A percentile compares a stretch with the other conserved stretches of the same genome.
Conservation (phyloP, 2,888 invertebrate genomes). For the Drosophila parthenogenetica region DNA sequence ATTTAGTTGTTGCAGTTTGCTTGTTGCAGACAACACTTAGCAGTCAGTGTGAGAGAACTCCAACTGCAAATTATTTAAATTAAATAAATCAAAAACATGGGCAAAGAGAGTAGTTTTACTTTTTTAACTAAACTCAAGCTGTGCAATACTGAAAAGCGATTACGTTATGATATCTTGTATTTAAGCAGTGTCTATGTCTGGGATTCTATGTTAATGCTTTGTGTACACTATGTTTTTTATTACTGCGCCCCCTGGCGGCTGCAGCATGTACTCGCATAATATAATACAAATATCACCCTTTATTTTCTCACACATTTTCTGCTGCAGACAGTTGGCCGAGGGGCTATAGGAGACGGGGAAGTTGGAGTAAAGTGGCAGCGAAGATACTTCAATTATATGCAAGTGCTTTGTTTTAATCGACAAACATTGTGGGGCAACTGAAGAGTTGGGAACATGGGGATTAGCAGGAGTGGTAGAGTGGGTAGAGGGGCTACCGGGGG, state of each 20-base stretch:
- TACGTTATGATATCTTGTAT: constrained; percentile 14
- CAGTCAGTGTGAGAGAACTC: constrained; percentile 25
- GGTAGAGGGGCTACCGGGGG: not conserved
- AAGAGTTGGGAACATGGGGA: not conserved
- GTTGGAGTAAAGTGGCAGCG: not conserved
- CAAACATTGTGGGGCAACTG: constrained; percentile 67
- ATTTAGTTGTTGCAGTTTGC: constrained; percentile 27
- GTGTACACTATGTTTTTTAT: constrained; percentile 35
- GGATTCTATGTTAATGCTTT: constrained; percentile 33
- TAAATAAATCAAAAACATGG: constrained; percentile 4
- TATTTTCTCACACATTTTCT: constrained; percentile 57
- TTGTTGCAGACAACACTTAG: constrained; percentile 31
- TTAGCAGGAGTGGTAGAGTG: no score
- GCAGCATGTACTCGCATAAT: constrained; percentile 67
- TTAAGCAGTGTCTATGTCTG: constrained; percentile 23
- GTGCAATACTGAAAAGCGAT: constrained; percentile 22
- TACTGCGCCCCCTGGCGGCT: constrained; percentile 54
- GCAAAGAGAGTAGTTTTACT: not conserved
- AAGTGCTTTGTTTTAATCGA: constrained; percentile 75
- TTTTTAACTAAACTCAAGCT: constrained; percentile 15
- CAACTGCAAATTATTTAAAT: not conserved
- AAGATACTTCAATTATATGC: constrained; percentile 73
- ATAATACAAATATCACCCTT: constrained; percentile 55
- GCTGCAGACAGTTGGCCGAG: not conserved
- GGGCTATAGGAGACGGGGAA: not conserved